These are phyloP conservation scores for Phoxinus dragarum DNA, from an alignment of 2,797 vertebrate genomes.

Conservation along the genomic window DNA sequence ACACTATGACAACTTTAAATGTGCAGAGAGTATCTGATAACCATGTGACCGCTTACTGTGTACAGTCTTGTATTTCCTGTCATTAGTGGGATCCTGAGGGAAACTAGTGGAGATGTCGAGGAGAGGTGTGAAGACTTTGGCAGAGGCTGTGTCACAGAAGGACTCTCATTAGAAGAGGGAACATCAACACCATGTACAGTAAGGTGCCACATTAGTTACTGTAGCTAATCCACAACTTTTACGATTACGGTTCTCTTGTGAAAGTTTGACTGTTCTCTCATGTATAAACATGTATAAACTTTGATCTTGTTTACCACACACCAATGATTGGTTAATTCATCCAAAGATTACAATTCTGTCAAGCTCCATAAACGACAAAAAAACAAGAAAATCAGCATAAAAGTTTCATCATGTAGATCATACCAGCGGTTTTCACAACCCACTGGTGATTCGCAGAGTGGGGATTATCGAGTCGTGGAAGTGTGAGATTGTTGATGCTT, in stretches of 20 bases:
- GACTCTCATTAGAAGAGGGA: conserved; percentile 54
- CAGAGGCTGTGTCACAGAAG: conserved; percentile 52
- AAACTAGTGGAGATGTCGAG: conserved; percentile 47
- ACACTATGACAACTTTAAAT: conserved; percentile 26
- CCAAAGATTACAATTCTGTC: neutral
- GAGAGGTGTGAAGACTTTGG: conserved; percentile 50
- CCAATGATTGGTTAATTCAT: neutral
- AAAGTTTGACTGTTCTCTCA: conserved; percentile 12
- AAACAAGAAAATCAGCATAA: neutral
- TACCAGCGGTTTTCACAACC: neutral
- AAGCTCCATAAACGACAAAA: neutral
- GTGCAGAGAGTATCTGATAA: conserved; percentile 26
- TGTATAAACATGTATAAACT: conserved; percentile 6
- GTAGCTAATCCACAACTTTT: conserved; percentile 5
- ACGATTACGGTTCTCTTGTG: neutral
- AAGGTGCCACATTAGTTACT: conserved; percentile 43
- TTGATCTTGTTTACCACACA: neutral
- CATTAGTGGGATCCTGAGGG: conserved; percentile 34
- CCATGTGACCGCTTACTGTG: conserved; percentile 23
- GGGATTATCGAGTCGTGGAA: neutral
- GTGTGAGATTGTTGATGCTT: neutral
- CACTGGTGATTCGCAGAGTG: neutral
- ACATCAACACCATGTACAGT: conserved; percentile 53
- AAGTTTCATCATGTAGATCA: neutral
- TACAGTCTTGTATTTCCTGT: conserved; percentile 31